Percentiles rank a stretch among this genome's conserved stretches.
Evolutionary conservation across 2,888 invertebrate genomes (phyloP).

Genomic region (Furcula furcula): DNA sequence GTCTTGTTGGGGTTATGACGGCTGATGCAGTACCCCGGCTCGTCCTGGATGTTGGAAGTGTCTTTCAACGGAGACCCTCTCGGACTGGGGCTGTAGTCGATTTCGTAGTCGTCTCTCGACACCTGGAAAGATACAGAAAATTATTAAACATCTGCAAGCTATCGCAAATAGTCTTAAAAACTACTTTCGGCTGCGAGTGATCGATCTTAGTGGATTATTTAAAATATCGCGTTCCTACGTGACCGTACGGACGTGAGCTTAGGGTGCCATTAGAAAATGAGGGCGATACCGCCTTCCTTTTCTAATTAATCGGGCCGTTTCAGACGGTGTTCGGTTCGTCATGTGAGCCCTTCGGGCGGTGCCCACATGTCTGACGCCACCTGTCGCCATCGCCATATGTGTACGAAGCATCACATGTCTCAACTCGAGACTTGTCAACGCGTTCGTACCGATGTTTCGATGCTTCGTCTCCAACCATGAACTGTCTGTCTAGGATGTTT

Average conservation of each 20-base stretch:
- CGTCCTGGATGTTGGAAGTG: conserved; percentile 71
- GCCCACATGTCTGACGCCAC: conserved; percentile 66
- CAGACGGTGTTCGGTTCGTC: conserved; percentile 40
- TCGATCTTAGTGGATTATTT: conserved; percentile 50
- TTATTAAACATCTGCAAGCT: conserved; percentile 13
- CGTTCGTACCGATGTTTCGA: conserved; percentile 4
- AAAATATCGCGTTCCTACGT: conserved; percentile 43
- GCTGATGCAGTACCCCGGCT: conserved; percentile 66
- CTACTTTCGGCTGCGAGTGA: conserved; percentile 28
- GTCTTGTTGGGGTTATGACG: conserved; percentile 78
- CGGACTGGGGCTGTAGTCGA: conserved; percentile 68
- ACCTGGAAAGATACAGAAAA: conserved; percentile 61
- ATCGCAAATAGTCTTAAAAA: conserved; percentile 31
- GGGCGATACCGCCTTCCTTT: conserved; percentile 45
- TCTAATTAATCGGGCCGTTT: conserved; percentile 38
- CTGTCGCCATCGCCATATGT: conserved; percentile 60
- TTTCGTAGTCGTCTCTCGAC: conserved; percentile 73
- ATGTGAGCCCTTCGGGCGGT: conserved; percentile 60
- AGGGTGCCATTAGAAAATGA: too few species aligned
- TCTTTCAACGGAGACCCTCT: conserved; percentile 73
- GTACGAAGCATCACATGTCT: too few species aligned
- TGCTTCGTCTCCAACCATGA: conserved; percentile 19
- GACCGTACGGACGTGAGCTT: conserved; percentile 35
- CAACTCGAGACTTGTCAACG: conserved; percentile 30
- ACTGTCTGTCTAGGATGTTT: conserved; percentile 50